Conservation (phyloP, 2,113 vertebrate species). For the Toxotes jaculatrix region DNA sequence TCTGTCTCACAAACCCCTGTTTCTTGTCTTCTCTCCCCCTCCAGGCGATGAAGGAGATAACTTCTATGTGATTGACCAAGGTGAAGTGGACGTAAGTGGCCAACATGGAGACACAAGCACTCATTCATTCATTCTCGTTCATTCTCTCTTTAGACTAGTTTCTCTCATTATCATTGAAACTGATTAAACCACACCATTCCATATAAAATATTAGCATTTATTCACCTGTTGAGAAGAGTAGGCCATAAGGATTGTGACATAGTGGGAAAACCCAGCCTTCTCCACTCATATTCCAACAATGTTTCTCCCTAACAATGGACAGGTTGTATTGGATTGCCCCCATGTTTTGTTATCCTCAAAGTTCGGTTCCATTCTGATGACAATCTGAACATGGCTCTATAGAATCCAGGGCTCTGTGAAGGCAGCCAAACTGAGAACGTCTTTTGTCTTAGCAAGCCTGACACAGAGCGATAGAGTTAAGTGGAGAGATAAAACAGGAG, state of each 20-base stretch:
- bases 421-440: constrained; percentile 50
- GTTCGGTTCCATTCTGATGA: constrained; percentile 71
- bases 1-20: constrained; percentile 24
- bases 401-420: constrained; percentile 34
- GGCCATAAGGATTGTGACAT: constrained; percentile 16
- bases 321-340: constrained; percentile 63
- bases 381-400: constrained; percentile 68
- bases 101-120: constrained; percentile 23
- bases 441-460: constrained; percentile 75
- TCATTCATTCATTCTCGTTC: background rate
- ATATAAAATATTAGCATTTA: constrained; percentile 1
- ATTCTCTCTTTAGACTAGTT: background rate
- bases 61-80: constrained; percentile 98
- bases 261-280: constrained; percentile 45
- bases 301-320: constrained; percentile 59
- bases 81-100: constrained; percentile 96
- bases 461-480: constrained; percentile 74
- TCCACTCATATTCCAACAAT: constrained; percentile 51
- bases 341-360: constrained; percentile 68
- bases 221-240: constrained; percentile 11
- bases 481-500: constrained; percentile 77
- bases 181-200: background rate
- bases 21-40: constrained; percentile 55
- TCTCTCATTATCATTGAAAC: background rate
- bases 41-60: constrained; percentile 98